A percentile compares a stretch with the other conserved stretches of the same genome.
Conservation (phyloP, 2,888 invertebrate genomes). For the Tethea ocularis region DNA sequence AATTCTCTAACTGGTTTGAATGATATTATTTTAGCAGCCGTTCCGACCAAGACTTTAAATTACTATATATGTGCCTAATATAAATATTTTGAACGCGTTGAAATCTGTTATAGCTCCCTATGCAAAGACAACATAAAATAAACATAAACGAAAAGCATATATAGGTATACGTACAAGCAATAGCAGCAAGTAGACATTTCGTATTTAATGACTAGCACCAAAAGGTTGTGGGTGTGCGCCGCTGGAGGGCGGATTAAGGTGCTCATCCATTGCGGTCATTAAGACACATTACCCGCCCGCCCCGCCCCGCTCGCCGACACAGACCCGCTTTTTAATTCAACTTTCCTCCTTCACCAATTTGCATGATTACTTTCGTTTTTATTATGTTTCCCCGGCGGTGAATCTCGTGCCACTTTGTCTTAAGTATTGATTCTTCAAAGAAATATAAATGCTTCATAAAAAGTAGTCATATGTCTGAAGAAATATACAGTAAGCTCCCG, state of each 20-base stretch:
- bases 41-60: conserved; percentile 35
- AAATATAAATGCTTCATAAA: conserved; percentile 36
- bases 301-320: conserved; percentile 39
- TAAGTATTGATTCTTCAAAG: conserved; percentile 51
- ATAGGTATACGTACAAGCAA: conserved; percentile 31
- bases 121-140: conserved; percentile 27
- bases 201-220: conserved; percentile 55
- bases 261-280: conserved; percentile 82
- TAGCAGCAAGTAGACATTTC: conserved; percentile 42
- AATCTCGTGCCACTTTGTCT: conserved; percentile 50
- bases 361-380: conserved; percentile 84
- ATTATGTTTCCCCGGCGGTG: conserved; percentile 66
- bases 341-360: conserved; percentile 80
- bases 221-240: conserved; percentile 62
- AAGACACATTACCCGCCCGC: conserved; percentile 76
- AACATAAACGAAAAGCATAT: conserved; percentile 5
- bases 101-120: conserved; percentile 38
- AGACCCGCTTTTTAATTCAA: conserved; percentile 82
- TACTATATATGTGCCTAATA: conserved; percentile 45
- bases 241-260: conserved; percentile 68
- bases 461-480: conserved; percentile 32
- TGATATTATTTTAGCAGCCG: conserved; percentile 22
- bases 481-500: conserved; percentile 9
- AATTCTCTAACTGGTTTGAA: too few relatives aligned
- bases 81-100: conserved; percentile 26